phyloP scores from a whole-genome alignment of 2,113 vertebrate genomes.

The Chloroceryle aenea region DNA sequence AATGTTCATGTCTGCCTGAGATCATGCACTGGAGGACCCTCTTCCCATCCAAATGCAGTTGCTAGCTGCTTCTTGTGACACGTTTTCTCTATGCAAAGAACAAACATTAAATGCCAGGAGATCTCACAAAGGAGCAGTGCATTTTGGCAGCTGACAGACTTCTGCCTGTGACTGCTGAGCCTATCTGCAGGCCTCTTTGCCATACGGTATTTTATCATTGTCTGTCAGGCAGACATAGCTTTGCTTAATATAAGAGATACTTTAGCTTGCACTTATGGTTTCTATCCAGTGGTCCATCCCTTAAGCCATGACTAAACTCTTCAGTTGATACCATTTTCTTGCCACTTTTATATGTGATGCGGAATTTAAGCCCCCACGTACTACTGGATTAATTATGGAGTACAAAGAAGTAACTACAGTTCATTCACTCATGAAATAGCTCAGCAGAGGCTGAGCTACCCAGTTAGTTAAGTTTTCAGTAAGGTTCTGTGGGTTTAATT shows the following conservation, averaged over 20 bases:
- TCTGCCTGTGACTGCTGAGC: not conserved
- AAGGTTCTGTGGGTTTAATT: not conserved
- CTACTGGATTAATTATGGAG: not conserved
- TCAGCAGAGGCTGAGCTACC: not conserved
- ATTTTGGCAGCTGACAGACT: not conserved
- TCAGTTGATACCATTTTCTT: fast-evolving
- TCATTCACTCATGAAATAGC: not conserved
- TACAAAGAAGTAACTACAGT: not conserved
- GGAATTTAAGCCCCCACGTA: not conserved
- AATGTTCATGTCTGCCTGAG: not conserved
- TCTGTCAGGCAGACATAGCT: not conserved
- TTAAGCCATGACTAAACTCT: not conserved
- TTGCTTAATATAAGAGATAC: not conserved
- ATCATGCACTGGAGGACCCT: not conserved
- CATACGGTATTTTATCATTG: not conserved
- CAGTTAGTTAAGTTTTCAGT: not conserved
- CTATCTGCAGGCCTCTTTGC: not conserved
- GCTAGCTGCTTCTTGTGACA: not conserved
- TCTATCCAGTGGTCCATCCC: not conserved
- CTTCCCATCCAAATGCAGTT: not conserved
- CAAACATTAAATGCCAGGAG: not conserved
- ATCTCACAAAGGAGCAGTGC: not conserved
- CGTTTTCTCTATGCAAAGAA: not conserved
- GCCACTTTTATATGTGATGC: not conserved
- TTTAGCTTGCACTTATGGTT: not conserved